Evolutionary conservation across 1,140 invertebrate genomes (phyloP).

Genomic region (Maconellicoccus hirsutus): DNA sequence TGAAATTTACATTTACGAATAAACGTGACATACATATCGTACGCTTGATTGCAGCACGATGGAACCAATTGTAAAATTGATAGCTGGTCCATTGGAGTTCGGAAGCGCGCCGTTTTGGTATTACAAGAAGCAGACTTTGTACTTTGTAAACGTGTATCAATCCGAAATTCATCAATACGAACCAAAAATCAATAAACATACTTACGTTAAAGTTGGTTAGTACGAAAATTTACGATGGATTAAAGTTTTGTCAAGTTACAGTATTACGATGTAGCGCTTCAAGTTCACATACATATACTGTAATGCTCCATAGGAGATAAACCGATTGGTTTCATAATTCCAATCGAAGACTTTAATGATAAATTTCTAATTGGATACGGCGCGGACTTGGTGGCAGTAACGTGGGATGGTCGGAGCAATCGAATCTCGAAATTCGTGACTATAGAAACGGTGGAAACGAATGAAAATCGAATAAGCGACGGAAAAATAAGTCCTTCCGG

Average conservation of each 20-base stretch:
- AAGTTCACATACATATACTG: too few species aligned
- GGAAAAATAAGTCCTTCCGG: background rate
- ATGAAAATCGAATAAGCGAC: background rate
- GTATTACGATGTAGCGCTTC: too few species aligned
- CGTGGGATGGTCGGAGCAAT: background rate
- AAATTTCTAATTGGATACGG: background rate
- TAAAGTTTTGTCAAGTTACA: too few species aligned
- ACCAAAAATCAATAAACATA: background rate
- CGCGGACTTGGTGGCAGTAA: background rate
- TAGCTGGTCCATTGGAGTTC: background rate
- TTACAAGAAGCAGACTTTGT: background rate
- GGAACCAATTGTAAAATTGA: background rate
- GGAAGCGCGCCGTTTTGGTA: slow-evolving; percentile 1
- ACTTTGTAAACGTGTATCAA: background rate
- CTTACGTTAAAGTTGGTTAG: background rate
- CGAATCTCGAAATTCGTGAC: background rate
- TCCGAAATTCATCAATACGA: background rate
- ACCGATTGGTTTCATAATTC: slow-evolving; percentile 6
- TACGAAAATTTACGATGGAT: too few species aligned
- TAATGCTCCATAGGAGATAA: background rate
- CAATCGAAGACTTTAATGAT: background rate
- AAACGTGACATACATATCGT: too few species aligned
- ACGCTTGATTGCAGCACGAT: too few species aligned
- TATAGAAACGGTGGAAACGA: background rate
- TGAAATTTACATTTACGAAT: too few species aligned